These are phyloP conservation scores for Hecatera dysodea DNA, from an alignment of 2,888 invertebrate genomes.

Conservation along the genomic window DNA sequence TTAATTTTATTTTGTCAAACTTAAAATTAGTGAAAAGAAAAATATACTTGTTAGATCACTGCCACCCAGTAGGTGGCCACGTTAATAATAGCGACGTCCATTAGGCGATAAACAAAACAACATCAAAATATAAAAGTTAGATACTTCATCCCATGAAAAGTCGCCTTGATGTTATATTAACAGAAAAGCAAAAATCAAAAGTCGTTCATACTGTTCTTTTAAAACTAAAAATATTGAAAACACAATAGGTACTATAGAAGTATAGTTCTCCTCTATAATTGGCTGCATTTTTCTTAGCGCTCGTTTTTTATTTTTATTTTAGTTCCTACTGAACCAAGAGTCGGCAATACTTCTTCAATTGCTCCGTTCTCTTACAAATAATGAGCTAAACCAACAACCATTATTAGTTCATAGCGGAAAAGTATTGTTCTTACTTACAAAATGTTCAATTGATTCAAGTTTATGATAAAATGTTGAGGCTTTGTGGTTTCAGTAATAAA, in stretches of 20 bases:
- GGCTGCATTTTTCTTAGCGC: constrained; percentile 50
- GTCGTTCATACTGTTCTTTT: background rate
- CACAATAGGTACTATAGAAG: constrained; percentile 26
- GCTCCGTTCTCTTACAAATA: constrained; percentile 56
- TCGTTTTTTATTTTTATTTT: constrained; percentile 48
- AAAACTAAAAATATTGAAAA: constrained; percentile 13
- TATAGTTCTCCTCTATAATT: constrained; percentile 46
- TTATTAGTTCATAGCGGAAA: constrained; percentile 41
- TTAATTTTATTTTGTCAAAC: too few species aligned
- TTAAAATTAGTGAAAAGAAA: too few species aligned
- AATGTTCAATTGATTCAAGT: constrained; percentile 26
- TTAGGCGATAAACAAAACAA: too few species aligned
- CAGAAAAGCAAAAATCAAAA: background rate
- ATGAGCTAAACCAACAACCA: constrained; percentile 50
- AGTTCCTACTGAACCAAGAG: constrained; percentile 19
- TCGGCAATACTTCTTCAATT: constrained; percentile 53
- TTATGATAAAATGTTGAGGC: constrained; percentile 15
- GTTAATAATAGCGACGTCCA: too few species aligned
- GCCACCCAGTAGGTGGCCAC: too few species aligned
- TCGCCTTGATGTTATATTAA: too few species aligned
- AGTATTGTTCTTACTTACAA: constrained; percentile 32
- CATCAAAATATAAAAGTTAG: too few species aligned
- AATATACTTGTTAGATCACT: too few species aligned
- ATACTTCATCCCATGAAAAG: too few species aligned
- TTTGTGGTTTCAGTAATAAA: background rate